Base-by-base conservation (phyloP, 2,797 vertebrate species). In the Poecile montanus region DNA sequence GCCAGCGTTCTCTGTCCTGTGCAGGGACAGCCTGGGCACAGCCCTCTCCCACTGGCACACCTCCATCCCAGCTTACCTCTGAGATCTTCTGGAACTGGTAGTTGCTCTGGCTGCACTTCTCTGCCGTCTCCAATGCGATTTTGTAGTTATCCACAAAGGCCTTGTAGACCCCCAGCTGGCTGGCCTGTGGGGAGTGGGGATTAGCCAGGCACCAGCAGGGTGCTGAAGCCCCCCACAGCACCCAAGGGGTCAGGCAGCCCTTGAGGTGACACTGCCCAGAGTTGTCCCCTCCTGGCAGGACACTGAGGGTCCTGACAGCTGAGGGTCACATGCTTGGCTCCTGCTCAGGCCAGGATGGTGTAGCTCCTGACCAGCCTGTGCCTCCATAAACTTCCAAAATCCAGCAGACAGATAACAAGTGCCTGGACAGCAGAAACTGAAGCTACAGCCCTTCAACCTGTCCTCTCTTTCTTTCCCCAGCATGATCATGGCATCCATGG, bases 131-230 rank as follows among this genome's bases (percentile, higher is more conserved):
- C 90, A 99, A 94, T 0, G 99, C 99, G 2, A 98, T 97, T 98
- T 99, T 99, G 97, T 99, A 99, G 98, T 99, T 99, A 98, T 99
- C 99, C 96, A 99, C 98, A 94, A 99, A 99, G 14, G 99, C 99
- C 96, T 99, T 99, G 98, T 99, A 99, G 48, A 99, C 98, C 3
- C 99, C 99, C 53, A 99, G 97, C 97, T 99, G 98, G 97, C 99
- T 99, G 97, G 99, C 99, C 99, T 99, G 97, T 29, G 11, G 82
- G 82, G 72, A 86, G 91, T 3, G 6, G 45, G 88, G 62, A 18
- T 85, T 92, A 96, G 76, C 44, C 1, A 1, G 53, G 50, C 30
- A 61, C 30, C 32, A 1, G 34, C 1, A 6, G 29, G 66, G 32
- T 68, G 57, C 44, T 68, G 45, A 53, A 81, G 40, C 21, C 34